Evolutionary conservation across 64 coral and sea anemone genomes (phyloP), one percentile per base, ranked within the genome.

Genomic region (Porites australiensis): DNA sequence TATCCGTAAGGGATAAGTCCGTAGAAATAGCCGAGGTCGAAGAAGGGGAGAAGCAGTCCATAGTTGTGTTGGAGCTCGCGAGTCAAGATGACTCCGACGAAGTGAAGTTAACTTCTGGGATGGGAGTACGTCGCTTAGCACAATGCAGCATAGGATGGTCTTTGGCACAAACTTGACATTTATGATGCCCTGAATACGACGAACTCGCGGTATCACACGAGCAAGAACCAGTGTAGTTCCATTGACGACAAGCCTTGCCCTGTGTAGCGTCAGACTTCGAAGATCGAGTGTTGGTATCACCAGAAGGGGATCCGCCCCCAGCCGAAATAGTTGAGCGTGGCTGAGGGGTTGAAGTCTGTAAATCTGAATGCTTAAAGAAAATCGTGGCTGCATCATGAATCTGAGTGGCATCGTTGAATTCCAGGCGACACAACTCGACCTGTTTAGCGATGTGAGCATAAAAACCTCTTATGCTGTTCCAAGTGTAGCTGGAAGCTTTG

Each of bases 391-490:
- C 16, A 8, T 69, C 65, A 3, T 20, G 19, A 69, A 69, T 69
- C 18, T 69, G 65, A 21, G 18, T 19, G 3, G 18, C 13, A 69
- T 69, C 65, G 8, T 19, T 69, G 65, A 86, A 86, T 50, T 70
- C 63, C 62, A 71, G 82, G 65, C 82, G 46, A 47, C 63, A 50
- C 64, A 86, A 86, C 51, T 86, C 64, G 0, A 86, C 82, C 50
- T 71, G 82, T 1, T 51, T 45, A 4, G 82, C 64, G 13, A 66
- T 53, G 11, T 86, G 82, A 4, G 64, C 64, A 6, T 86, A 69
- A 69, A 70, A 86, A 8, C 44, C 82, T 3, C 45, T 15, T 19
- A 86, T 65, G 23, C 82, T 86, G 4, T 86, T 86, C 82, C 82
- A 86, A 0, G 64, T 70, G 43, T 71, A 86, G n/a, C 65, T 86